Percentiles rank a stretch among this genome's conserved stretches.
These are phyloP conservation scores for Zoanthus gigantus DNA, from an alignment of 92 coral and sea anemone genomes.

Conservation along the genomic window DNA sequence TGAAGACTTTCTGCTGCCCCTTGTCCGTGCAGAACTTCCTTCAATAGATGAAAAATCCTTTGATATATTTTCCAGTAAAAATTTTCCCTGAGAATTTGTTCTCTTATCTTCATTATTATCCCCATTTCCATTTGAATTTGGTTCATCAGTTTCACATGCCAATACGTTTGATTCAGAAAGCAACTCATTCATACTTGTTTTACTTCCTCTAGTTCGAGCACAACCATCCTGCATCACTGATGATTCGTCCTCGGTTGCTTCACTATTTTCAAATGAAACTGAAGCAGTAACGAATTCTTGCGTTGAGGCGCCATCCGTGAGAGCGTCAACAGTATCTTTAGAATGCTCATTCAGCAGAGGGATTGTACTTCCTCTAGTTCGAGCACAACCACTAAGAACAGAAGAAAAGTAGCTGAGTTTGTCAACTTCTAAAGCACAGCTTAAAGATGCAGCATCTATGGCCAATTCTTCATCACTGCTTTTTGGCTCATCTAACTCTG, in stretches of 20 bases:
- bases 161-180: neutral
- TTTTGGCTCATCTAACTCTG: neutral
- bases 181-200: neutral
- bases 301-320: neutral
- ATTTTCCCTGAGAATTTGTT: neutral
- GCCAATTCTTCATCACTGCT: conserved; percentile 15
- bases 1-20: neutral
- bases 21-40: conserved; percentile 31
- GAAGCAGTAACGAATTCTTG: neutral
- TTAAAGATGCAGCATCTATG: neutral
- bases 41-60: neutral
- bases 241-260: neutral
- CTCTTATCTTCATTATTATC: neutral
- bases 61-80: neutral
- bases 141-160: neutral
- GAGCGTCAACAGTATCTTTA: neutral
- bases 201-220: conserved; percentile 28
- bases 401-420: neutral
- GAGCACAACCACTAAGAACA: conserved; percentile 11
- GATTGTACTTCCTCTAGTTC: conserved; percentile 37
- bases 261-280: neutral
- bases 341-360: neutral
- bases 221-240: neutral
- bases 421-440: conserved; percentile 6
- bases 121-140: neutral